These are phyloP conservation scores for Eulemur rufifrons DNA, from an alignment of 2,113 vertebrate genomes.

Conservation along the genomic window DNA sequence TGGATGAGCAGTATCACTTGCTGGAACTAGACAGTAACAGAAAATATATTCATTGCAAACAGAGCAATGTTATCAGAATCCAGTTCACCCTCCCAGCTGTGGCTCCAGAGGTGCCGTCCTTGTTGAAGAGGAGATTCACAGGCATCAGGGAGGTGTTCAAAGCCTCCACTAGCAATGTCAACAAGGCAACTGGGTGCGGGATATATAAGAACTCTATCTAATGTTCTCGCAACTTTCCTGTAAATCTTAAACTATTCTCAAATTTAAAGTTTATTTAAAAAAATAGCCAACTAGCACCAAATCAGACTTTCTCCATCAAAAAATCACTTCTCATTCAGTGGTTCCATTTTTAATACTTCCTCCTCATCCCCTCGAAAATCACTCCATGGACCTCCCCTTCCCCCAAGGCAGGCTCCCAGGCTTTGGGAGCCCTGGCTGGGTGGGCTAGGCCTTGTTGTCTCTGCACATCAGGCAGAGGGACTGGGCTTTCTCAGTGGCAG, in stretches of 20 bases:
- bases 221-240: not conserved
- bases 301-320: not conserved
- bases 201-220: not conserved
- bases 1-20: not conserved
- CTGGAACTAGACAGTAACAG: not conserved
- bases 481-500: not conserved
- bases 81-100: not conserved
- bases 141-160: not conserved
- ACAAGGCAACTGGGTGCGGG: not conserved
- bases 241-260: not conserved
- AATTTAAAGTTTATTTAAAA: not conserved
- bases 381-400: rapidly evolving
- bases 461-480: not conserved
- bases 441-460: not conserved
- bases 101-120: not conserved
- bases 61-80: rapidly evolving
- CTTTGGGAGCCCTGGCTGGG: not conserved
- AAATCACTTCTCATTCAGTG: not conserved
- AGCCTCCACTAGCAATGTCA: not conserved
- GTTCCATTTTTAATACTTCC: not conserved
- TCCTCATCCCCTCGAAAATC: not conserved
- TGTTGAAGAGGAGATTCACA: not conserved
- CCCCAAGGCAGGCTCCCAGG: not conserved
- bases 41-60: not conserved
- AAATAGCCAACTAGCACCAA: not conserved